Percentiles rank a stretch among this genome's conserved stretches.
Evolutionary conservation across 2,113 vertebrate genomes (phyloP).

Genomic region (Rafetus swinhoei): DNA sequence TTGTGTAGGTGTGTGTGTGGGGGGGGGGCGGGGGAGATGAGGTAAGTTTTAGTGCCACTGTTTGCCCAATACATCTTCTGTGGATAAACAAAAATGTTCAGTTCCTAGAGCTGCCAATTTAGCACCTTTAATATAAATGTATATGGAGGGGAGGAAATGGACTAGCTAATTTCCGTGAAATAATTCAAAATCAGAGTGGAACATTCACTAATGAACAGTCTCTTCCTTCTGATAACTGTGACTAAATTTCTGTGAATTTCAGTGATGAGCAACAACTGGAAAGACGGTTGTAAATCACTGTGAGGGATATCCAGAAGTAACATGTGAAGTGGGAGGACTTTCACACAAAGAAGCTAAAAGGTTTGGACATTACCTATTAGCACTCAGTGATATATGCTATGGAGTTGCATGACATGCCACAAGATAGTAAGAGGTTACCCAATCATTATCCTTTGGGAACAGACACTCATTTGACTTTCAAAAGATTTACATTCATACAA

Average conservation of each 20-base stretch:
- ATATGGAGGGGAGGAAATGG: neutral
- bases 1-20: neutral
- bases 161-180: neutral
- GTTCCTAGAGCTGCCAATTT: neutral
- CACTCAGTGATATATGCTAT: neutral
- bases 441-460: neutral
- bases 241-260: neutral
- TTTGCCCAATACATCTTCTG: neutral
- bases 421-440: neutral
- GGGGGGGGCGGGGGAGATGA: neutral
- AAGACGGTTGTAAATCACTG: neutral
- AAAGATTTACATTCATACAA: neutral
- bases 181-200: neutral
- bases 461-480: neutral
- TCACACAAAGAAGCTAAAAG: neutral
- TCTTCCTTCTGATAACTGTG: constrained; percentile 15
- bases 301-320: fast-evolving
- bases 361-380: neutral
- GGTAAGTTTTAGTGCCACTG: neutral
- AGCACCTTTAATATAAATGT: neutral
- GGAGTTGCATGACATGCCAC: neutral
- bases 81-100: neutral
- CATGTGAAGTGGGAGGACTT: fast-evolving
- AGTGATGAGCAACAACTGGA: neutral
- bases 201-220: neutral